Evolutionary conservation across 1,140 invertebrate species (phyloP).

Genomic region (Neomicropteryx cornuta): DNA sequence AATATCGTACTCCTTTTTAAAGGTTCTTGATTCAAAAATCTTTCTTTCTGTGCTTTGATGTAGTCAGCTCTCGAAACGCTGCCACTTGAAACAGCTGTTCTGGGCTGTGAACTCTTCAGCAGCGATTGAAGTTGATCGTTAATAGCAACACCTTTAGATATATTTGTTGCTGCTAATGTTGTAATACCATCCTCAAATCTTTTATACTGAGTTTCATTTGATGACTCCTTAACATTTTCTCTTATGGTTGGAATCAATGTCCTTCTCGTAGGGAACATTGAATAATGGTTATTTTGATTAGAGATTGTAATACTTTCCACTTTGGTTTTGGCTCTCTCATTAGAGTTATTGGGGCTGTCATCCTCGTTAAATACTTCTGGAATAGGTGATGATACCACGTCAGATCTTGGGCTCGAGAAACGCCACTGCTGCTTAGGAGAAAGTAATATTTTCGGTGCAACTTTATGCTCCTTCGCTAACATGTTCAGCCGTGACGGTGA

Average conservation of each 20-base stretch:
- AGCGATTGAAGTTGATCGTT: too few species aligned
- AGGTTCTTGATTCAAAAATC: slow-evolving; percentile 12
- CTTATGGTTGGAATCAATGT: too few species aligned
- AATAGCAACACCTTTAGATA: too few species aligned
- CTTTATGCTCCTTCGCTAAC: slow-evolving; percentile 40
- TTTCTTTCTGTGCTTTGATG: slow-evolving; percentile 14
- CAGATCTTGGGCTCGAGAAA: slow-evolving; percentile 59
- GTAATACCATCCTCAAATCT: too few species aligned
- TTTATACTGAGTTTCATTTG: too few species aligned
- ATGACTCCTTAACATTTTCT: too few species aligned
- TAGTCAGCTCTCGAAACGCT: slow-evolving; percentile 12
- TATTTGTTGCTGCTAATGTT: too few species aligned
- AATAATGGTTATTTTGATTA: too few species aligned
- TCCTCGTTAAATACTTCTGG: slow-evolving; percentile 70
- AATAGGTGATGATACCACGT: slow-evolving; percentile 75
- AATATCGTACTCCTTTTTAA: too few species aligned
- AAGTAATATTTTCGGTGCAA: slow-evolving; percentile 50
- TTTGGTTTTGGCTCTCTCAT: slow-evolving; percentile 32
- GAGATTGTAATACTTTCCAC: too few species aligned
- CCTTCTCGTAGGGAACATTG: too few species aligned
- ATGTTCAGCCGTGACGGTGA: slow-evolving; percentile 36
- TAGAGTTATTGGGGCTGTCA: slow-evolving; percentile 43
- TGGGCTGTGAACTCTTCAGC: too few species aligned
- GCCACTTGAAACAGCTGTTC: slow-evolving; percentile 5
- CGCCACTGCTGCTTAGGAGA: slow-evolving; percentile 60